Evolutionary conservation across 2,113 vertebrate species (phyloP), one percentile per base, ranked within the genome.

Genomic region (Sminthopsis crassicaudata): DNA sequence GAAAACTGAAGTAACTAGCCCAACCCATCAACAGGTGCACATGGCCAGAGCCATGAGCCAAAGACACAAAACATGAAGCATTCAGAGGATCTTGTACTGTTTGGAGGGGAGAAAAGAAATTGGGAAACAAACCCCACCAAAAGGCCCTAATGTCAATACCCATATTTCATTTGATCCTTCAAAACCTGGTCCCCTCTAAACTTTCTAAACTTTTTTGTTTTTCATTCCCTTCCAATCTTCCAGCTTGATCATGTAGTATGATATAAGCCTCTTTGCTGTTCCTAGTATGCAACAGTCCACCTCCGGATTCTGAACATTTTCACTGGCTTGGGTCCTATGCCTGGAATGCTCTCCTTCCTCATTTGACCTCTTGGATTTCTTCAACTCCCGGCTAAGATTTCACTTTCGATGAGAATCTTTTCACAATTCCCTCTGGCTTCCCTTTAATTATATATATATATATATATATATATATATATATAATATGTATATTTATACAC

Each of bases 81-180:
- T 42, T 84, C n/a, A 19, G n/a, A 23, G n/a, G 19, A 42, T 42
- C 67, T 42, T 23, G 19, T 42, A 42, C 16, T 42, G 14, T 36
- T 46, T 84, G 7, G 26, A 53, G 54, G 76, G 16, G 50, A 22
- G 19, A 16, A 4, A 0, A 8, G 10, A 2, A 42, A 30, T 1
- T 2, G 48, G 25, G 90, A 26, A 60, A 10, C 19, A 0, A 46
- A 46, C 25, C 0, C 25, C 22, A 24, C 9, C 24, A 0, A 16
- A 50, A 24, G 0, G 0, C 0, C 0, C n/a, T 25, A 19, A n/a
- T n/a, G 3, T 8, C 0, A 1, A 30, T 25, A 0, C 26, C 1
- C 23, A 42, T 42, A 84, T 42, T 42, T 84, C n/a, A 22, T 8
- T 23, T 42, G n/a, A 22, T n/a, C 19, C 19, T 84, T 84, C 67